Base-by-base conservation (phyloP, 2,888 invertebrate species). In the Apoda limacodes region DNA sequence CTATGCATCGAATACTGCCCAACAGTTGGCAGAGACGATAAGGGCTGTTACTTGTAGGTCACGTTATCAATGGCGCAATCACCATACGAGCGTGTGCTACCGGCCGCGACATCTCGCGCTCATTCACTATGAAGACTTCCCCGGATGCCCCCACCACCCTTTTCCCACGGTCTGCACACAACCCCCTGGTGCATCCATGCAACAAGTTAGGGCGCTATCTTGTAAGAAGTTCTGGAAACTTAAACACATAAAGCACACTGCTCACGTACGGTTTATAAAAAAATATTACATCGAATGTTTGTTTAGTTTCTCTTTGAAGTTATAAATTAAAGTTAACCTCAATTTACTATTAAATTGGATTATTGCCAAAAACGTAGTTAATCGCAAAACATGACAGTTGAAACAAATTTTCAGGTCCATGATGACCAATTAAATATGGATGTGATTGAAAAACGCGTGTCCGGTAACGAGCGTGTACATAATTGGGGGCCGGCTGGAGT, bases 401-500 rank as follows among this genome's bases (percentile, higher is more conserved):
- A 65, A 69, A 76, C 62, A 75, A 62, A 75, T 74, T 78, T 76
- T 66, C 69, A 69, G 75, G 65, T 63, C 68, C 63, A 67, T 67
- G 75, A 74, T 72, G 75, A 74, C 76, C 80, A 80, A 80, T 80
- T 80, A 80, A 80, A 78, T 80, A 80, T 78, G 80, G 75, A 80
- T 80, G 76, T 76, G 80, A 80, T 80, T 76, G 80, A 80, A 80
- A 80, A 80, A 80, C 80, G 80, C 78, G 78, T 78, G 80, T 78
- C 80, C 78, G 72, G 76, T 78, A 80, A 78, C 80, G 76, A 78
- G 76, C 76, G 75, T 75, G 80, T 84, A 75, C 68, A 70, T 80
- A 78, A 80, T 80, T 80, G 78, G 76, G 70, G 67, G 78, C 78
- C 51, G 68, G 61, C 71, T 66, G 74, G 76, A 74, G 61, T 74